These are phyloP conservation scores for Deilephila porcellus DNA, from an alignment of 2,888 invertebrate genomes.

Conservation along the genomic window DNA sequence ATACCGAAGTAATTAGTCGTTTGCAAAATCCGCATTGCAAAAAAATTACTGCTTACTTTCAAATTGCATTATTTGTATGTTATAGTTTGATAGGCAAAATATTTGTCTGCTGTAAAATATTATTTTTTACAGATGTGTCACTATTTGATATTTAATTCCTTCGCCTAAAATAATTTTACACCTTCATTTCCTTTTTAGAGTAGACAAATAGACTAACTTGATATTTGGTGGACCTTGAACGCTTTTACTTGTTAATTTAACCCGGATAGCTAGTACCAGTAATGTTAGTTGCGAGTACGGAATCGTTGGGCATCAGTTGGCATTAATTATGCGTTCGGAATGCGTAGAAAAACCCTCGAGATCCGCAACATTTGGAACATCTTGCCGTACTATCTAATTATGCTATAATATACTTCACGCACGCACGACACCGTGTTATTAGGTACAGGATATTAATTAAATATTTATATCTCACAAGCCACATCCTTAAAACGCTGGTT, in stretches of 20 bases:
- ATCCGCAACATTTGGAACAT: conserved; percentile 63
- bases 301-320: conserved; percentile 30
- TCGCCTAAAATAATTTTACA: neutral
- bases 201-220: conserved; percentile 47
- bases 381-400: conserved; percentile 29
- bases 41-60: conserved; percentile 14
- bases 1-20: conserved; percentile 14
- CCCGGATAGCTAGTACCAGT: conserved; percentile 61
- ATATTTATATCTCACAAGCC: conserved; percentile 8
- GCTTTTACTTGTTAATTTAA: conserved; percentile 53
- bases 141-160: neutral
- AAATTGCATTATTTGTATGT: conserved; percentile 3
- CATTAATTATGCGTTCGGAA: conserved; percentile 47
- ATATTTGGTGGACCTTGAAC: conserved; percentile 53
- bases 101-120: neutral
- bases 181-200: neutral
- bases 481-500: neutral
- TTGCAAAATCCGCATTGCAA: conserved; percentile 9
- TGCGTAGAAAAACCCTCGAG: conserved; percentile 66
- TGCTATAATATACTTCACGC: conserved; percentile 22
- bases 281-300: conserved; percentile 34
- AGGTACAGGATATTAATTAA: conserved; percentile 31
- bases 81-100: neutral
- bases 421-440: conserved; percentile 23
- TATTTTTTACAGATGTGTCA: neutral